Conservation (phyloP, 2,113 vertebrate genomes). For the Hippocampus guttulatus region DNA sequence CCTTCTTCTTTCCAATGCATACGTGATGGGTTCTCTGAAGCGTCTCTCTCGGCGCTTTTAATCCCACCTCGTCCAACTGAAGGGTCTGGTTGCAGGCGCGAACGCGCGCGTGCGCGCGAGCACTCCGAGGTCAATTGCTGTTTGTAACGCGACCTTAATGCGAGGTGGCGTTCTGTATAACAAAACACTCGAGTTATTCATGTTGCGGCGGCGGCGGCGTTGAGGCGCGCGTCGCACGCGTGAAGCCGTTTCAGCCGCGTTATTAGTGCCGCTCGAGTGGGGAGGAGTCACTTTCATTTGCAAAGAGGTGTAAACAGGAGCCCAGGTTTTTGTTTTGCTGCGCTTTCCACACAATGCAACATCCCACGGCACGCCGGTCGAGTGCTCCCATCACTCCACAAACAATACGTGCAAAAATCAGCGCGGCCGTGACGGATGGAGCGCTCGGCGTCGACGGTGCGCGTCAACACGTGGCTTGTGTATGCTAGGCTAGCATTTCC, state of each 20-base stretch:
- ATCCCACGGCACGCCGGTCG: conserved; percentile 45
- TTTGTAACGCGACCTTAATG: conserved; percentile 59
- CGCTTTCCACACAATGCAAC: conserved; percentile 19
- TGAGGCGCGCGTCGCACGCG: conserved; percentile 10
- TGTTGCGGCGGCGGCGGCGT: conserved; percentile 20
- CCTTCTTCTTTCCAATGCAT: conserved; percentile 73
- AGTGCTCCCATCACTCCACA: conserved; percentile 42
- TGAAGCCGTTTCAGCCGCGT: conserved; percentile 60
- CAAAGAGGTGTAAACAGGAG: conserved; percentile 51
- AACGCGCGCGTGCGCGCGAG: conserved; percentile 16
- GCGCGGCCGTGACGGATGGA: not conserved
- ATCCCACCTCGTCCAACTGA: conserved; percentile 64
- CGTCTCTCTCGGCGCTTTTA: conserved; percentile 46
- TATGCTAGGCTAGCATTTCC: not conserved
- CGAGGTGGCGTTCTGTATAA: conserved; percentile 40
- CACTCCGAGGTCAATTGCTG: conserved; percentile 46
- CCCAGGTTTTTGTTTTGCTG: conserved; percentile 19
- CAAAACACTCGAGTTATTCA: conserved; percentile 55
- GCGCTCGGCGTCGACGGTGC: not conserved
- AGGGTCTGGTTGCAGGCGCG: conserved; percentile 48
- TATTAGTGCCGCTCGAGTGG: conserved; percentile 61
- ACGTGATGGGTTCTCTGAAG: conserved; percentile 70
- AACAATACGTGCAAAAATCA: conserved; percentile 44
- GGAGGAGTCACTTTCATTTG: conserved; percentile 67
- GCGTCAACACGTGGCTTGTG: not conserved